A percentile compares a stretch with the other conserved stretches of the same genome.
Conservation (phyloP, 2,888 invertebrate species). For the Caenorhabditis japonica region DNA sequence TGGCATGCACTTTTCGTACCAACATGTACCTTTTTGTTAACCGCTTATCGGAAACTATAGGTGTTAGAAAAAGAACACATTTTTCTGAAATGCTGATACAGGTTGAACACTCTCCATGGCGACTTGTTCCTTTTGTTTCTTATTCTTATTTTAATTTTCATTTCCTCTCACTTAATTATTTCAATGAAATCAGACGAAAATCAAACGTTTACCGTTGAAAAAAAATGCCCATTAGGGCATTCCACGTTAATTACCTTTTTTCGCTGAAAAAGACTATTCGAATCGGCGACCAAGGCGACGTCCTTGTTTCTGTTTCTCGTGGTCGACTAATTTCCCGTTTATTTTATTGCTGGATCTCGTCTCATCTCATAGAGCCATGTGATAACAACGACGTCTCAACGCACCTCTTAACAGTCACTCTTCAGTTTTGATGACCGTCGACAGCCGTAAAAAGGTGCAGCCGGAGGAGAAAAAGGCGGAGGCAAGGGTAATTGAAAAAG, state of each 20-base stretch:
- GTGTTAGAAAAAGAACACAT: slow-evolving; percentile 19
- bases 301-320: slow-evolving; percentile 12
- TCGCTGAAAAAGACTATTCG: slow-evolving; percentile 12
- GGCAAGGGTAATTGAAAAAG: too few relatives aligned
- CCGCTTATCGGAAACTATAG: slow-evolving; percentile 7
- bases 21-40: slow-evolving; percentile 5
- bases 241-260: slow-evolving; percentile 25
- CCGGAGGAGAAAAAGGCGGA: slow-evolving; percentile 12
- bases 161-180: slow-evolving; percentile 30
- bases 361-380: slow-evolving; percentile 49
- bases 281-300: neutral
- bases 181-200: slow-evolving; percentile 26
- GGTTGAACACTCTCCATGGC: slow-evolving; percentile 5
- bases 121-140: neutral
- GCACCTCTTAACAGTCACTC: slow-evolving; percentile 23
- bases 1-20: slow-evolving; percentile 4
- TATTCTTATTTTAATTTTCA: too few relatives aligned
- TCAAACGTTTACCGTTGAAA: slow-evolving; percentile 24
- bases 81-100: slow-evolving; percentile 11
- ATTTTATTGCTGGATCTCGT: slow-evolving; percentile 44
- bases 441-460: slow-evolving; percentile 57
- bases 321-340: slow-evolving; percentile 17
- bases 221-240: neutral
- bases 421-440: slow-evolving; percentile 48
- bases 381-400: slow-evolving; percentile 28